Percentiles rank a stretch among this genome's conserved stretches.
Conservation (phyloP, 2,797 vertebrate species). For the Danionella dracula region DNA sequence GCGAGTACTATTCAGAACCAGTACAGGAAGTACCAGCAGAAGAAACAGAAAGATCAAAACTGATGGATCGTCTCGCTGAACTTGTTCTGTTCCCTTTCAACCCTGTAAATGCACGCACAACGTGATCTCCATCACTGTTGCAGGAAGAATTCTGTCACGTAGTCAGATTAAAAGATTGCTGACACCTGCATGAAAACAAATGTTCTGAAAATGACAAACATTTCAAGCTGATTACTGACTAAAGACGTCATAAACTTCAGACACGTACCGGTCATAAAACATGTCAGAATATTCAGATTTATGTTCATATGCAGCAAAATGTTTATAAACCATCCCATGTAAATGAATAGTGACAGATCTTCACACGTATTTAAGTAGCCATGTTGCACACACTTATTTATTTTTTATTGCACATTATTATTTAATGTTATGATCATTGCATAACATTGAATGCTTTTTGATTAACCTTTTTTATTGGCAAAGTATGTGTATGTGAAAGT, state of each 20-base stretch:
- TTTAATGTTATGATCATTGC: neutral
- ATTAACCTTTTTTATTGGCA: neutral
- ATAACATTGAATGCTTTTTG: neutral
- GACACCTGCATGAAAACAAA: neutral
- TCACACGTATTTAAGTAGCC: no score
- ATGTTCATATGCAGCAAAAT: neutral
- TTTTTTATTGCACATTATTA: neutral
- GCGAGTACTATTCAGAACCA: conserved; percentile 78
- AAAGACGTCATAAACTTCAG: neutral
- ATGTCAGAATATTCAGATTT: neutral
- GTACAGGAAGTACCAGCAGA: conserved; percentile 80
- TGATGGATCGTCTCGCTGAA: conserved; percentile 25
- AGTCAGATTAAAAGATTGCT: conserved; percentile 1
- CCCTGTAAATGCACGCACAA: neutral
- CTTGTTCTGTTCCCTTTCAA: neutral
- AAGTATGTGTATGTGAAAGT: conserved; percentile 13
- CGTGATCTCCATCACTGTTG: neutral
- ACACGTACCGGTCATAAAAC: neutral
- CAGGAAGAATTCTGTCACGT: neutral
- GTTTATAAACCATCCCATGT: neutral
- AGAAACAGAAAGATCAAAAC: conserved; percentile 68
- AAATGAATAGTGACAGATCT: no score
- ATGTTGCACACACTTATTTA: no score
- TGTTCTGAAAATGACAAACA: neutral
- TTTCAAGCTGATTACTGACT: neutral